Conservation (phyloP, 1,140 invertebrate genomes). For the Ridgeia piscesae region DNA sequence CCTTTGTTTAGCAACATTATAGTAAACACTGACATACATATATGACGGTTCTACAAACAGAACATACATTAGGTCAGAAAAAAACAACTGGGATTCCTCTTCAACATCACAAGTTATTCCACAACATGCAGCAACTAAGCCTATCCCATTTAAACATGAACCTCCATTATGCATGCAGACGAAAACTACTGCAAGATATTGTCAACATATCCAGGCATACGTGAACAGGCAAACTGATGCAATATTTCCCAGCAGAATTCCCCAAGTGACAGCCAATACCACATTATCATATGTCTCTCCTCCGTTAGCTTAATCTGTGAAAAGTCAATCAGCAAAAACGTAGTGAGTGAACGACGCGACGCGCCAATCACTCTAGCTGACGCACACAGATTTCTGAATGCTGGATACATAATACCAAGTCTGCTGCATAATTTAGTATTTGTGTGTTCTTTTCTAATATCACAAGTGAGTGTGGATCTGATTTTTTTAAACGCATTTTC, state of each 20-base stretch:
- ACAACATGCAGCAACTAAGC: too few relatives aligned
- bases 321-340: background rate
- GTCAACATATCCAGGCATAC: background rate
- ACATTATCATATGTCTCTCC: background rate
- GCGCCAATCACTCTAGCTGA: background rate
- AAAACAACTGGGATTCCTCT: too few relatives aligned
- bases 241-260: background rate
- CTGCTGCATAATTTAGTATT: background rate
- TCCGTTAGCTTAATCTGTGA: background rate
- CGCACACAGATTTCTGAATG: background rate
- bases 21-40: background rate
- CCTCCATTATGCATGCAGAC: background rate
- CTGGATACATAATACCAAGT: background rate
- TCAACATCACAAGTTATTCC: too few relatives aligned
- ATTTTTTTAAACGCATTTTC: background rate
- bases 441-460: background rate
- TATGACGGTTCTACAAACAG: background rate
- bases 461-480: background rate
- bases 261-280: background rate
- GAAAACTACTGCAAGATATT: background rate
- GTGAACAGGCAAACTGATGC: background rate
- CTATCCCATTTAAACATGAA: background rate
- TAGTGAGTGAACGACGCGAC: background rate
- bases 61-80: too few relatives aligned
- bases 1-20: background rate